phyloP scores from a whole-genome alignment of 1,140 invertebrate genomes.

The Acromyrmex heyeri region DNA sequence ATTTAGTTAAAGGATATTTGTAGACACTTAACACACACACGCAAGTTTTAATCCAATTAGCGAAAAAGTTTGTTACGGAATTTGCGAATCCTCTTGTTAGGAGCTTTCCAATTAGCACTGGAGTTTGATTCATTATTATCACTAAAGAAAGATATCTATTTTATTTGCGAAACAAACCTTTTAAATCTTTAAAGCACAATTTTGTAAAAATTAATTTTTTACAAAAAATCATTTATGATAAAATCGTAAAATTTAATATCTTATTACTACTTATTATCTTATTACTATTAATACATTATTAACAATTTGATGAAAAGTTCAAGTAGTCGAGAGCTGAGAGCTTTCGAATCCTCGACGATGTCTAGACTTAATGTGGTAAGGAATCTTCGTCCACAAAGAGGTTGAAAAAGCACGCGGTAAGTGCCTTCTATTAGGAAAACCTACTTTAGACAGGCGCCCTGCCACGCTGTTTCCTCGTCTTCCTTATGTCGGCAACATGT shows the following conservation, averaged over 20 bases:
- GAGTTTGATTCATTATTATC: neutral
- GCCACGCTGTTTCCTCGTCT: conserved; percentile 51
- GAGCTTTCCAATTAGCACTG: neutral
- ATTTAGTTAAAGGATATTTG: neutral
- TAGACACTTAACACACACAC: neutral
- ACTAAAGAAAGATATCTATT: neutral
- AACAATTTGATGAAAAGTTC: neutral
- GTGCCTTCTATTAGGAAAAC: conserved; percentile 51
- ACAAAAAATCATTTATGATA: neutral
- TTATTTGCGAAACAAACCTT: neutral
- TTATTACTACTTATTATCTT: too few relatives aligned
- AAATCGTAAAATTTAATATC: neutral
- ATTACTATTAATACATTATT: too few relatives aligned
- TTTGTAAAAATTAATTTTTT: neutral
- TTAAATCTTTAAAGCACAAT: neutral
- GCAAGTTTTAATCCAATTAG: conserved; percentile 9
- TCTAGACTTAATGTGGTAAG: neutral
- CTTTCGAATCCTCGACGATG: neutral
- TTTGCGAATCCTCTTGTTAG: neutral
- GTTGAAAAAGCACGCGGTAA: conserved; percentile 51
- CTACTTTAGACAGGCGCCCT: conserved; percentile 44
- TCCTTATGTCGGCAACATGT: conserved; percentile 8
- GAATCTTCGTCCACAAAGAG: conserved; percentile 1
- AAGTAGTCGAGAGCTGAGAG: neutral
- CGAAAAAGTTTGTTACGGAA: neutral